These are phyloP conservation scores for Phrynocephalus forsythii DNA, from an alignment of 2,797 vertebrate genomes.

Conservation along the genomic window DNA sequence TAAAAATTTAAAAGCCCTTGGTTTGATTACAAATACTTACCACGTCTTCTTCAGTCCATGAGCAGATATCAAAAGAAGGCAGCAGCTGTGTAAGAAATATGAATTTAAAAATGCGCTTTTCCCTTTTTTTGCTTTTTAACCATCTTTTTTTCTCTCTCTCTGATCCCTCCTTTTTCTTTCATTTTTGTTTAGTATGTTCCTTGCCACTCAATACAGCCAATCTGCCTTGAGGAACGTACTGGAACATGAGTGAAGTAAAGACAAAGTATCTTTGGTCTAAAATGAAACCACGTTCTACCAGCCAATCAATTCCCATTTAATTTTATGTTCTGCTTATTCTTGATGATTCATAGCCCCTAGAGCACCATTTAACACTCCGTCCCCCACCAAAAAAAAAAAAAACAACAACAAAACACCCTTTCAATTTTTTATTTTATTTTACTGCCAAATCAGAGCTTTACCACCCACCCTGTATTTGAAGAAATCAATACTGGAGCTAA, in stretches of 20 bases:
- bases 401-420: background rate
- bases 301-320: background rate
- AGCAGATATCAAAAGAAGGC: constrained; percentile 93
- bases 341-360: background rate
- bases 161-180: background rate
- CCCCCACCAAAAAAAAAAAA: background rate
- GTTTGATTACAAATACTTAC: constrained; percentile 81
- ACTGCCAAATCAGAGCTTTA: background rate
- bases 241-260: background rate
- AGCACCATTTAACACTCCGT: too few species aligned
- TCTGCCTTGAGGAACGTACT: constrained; percentile 11
- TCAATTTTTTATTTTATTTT: background rate
- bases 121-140: background rate
- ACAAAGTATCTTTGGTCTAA: background rate
- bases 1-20: background rate
- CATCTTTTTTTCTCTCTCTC: background rate
- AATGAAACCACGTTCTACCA: background rate
- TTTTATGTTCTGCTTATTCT: background rate
- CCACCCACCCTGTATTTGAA: background rate
- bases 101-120: constrained; percentile 71
- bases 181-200: constrained; percentile 35
- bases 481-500: constrained; percentile 2
- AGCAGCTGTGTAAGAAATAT: constrained; percentile 86
- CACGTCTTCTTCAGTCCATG: constrained; percentile 97
- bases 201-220: constrained; percentile 26